Evolutionary conservation across 2,888 invertebrate species (phyloP).

Genomic region (Caenorhabditis sp.): DNA sequence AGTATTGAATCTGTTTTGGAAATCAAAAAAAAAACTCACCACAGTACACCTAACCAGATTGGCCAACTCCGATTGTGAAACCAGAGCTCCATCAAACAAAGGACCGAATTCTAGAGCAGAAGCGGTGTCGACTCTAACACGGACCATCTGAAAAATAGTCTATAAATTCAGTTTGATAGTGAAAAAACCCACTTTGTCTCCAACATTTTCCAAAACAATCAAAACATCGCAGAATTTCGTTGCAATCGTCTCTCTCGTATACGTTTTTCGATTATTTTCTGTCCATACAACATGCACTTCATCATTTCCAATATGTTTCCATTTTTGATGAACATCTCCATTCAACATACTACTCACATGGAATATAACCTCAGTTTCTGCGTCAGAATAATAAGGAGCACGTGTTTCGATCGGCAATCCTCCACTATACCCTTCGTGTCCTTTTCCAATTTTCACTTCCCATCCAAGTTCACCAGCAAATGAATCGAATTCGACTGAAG

Average conservation of each 20-base stretch:
- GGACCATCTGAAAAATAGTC: conserved; percentile 44
- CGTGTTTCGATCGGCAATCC: conserved; percentile 82
- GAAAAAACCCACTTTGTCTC: conserved; percentile 26
- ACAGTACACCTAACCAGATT: conserved; percentile 88
- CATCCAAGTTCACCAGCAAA: conserved; percentile 74
- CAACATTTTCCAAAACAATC: conserved; percentile 85
- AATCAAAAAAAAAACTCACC: conserved; percentile 73
- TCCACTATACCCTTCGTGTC: conserved; percentile 86
- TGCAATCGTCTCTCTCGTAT: conserved; percentile 93
- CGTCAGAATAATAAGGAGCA: conserved; percentile 92
- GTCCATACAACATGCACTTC: conserved; percentile 97
- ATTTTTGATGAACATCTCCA: conserved; percentile 72
- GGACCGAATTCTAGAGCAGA: conserved; percentile 81
- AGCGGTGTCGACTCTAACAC: conserved; percentile 64
- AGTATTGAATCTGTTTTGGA: no score
- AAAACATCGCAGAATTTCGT: conserved; percentile 99
- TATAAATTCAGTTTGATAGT: not conserved
- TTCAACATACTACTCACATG: conserved; percentile 98
- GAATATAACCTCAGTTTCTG: conserved; percentile 76
- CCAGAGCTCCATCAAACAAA: conserved; percentile 88
- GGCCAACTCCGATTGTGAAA: conserved; percentile 81
- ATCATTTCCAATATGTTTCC: conserved; percentile 74
- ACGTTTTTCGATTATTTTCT: conserved; percentile 89
- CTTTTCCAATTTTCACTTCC: conserved; percentile 78
- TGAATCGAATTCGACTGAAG: conserved; percentile 89